Conservation (phyloP, 92 coral and sea anemone species). For the Palythoa grandiflora region DNA sequence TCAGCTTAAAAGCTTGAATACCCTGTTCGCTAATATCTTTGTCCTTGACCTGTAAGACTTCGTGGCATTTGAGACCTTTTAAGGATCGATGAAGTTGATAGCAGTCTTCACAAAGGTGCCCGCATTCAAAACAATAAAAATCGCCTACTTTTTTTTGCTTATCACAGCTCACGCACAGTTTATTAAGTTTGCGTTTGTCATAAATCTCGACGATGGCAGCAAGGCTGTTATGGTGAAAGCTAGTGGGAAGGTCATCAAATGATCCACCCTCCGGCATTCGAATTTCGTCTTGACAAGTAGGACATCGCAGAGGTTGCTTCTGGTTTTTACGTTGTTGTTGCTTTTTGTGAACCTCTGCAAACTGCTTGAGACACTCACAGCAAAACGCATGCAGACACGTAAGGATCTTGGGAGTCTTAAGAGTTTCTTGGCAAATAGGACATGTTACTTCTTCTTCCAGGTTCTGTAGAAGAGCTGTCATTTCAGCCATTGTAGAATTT, state of each 20-base stretch:
- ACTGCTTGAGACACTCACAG: neutral
- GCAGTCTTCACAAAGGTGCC: neutral
- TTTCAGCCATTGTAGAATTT: neutral
- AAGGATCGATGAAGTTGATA: neutral
- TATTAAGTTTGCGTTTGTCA: neutral
- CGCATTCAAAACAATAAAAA: neutral
- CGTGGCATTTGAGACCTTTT: neutral
- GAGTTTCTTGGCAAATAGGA: neutral
- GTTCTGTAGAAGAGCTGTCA: constrained; percentile 3
- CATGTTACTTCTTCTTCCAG: constrained; percentile 6
- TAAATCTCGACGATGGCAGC: neutral
- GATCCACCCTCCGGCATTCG: neutral
- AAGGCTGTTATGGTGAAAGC: constrained; percentile 13
- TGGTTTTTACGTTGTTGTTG: neutral
- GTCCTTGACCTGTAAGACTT: neutral
- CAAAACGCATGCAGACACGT: neutral
- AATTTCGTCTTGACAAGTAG: constrained; percentile 7
- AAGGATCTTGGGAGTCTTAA: neutral
- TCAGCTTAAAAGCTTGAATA: neutral
- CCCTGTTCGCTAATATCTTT: neutral
- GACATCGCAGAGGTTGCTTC: neutral
- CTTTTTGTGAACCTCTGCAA: neutral
- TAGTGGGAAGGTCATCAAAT: neutral
- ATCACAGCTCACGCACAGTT: neutral
- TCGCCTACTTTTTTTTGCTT: neutral